Base-by-base conservation (phyloP, 2,888 invertebrate genomes). In the Chironomus tentans region DNA sequence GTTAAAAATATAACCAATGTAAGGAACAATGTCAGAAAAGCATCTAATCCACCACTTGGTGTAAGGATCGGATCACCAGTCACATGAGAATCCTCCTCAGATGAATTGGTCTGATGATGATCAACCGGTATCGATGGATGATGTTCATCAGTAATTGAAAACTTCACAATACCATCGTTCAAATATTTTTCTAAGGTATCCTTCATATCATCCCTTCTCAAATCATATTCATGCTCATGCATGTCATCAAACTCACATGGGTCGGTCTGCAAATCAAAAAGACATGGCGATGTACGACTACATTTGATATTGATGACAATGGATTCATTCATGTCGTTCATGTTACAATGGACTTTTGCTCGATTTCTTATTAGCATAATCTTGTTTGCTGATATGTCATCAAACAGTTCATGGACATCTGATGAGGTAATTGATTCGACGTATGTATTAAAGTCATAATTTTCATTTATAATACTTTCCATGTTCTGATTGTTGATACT, bases 181-280 rank as follows among this genome's bases (percentile, higher is more conserved):
- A 72, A 62, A 38, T 24, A 72, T 6, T 22, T 15, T 12, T 72
- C 61, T 21, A 61, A 15, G 2, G 12, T 38, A 5, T 13, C 10
- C 5, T 13, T n/a, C 72, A 72, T 72, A 2, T 38, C 15, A 22
- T 24, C 46, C 12, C 72, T 28, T 46, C 18, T 61, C 15, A 12
- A n/a, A 10, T 72, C 72, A 61, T 46, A 72, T 46, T 61, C 72
- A 5, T 28, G 6, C 18, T 72, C 72, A 12, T 61, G 38, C 22
- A 62, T 72, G 62, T 72, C 50, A 72, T 72, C 72, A 1, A 61
- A 72, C 21, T 72, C 72, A 62, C 72, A 72, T 46, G 72, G 72
- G 18, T 72, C 72, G 2, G 28, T 50, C 12, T 22, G 22, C 38
- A 72, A 72, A 22, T 72, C 62, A 62, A 72, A 72, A 3, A 72